Percentiles rank a stretch among this genome's conserved stretches.
Conservation (phyloP, 2,888 invertebrate species). For the Labia minor region DNA sequence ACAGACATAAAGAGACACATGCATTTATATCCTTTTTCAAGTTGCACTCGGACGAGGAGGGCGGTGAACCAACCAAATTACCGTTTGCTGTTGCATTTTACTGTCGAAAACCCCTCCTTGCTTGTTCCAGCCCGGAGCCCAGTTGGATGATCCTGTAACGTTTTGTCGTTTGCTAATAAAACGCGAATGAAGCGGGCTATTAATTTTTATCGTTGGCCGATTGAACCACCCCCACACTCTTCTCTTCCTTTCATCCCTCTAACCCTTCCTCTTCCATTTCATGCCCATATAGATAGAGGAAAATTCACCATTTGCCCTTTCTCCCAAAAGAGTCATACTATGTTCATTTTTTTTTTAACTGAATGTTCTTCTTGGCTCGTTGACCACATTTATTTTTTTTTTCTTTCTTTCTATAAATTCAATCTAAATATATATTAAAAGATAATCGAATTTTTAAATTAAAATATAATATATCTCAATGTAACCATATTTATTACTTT, state of each 20-base stretch:
- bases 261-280: background rate
- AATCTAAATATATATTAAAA: too few relatives aligned
- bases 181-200: conserved; percentile 13
- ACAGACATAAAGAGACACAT: too few relatives aligned
- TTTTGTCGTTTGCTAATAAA: conserved; percentile 6
- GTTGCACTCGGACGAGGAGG: background rate
- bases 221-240: background rate
- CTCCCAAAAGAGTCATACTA: too few relatives aligned
- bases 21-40: background rate
- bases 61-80: background rate
- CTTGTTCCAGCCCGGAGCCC: background rate
- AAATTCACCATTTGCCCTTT: background rate
- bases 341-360: background rate
- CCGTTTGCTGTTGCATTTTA: conserved; percentile 3
- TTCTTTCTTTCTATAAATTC: background rate
- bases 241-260: background rate
- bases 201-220: conserved; percentile 13
- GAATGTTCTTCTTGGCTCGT: background rate
- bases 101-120: too few relatives aligned
- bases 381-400: background rate
- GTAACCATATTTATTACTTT: too few relatives aligned
- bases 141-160: background rate
- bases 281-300: background rate
- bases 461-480: too few relatives aligned
- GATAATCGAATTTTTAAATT: too few relatives aligned